These are phyloP conservation scores for Hymenochirus boettgeri DNA, from an alignment of 2,113 vertebrate genomes.

Conservation along the genomic window DNA sequence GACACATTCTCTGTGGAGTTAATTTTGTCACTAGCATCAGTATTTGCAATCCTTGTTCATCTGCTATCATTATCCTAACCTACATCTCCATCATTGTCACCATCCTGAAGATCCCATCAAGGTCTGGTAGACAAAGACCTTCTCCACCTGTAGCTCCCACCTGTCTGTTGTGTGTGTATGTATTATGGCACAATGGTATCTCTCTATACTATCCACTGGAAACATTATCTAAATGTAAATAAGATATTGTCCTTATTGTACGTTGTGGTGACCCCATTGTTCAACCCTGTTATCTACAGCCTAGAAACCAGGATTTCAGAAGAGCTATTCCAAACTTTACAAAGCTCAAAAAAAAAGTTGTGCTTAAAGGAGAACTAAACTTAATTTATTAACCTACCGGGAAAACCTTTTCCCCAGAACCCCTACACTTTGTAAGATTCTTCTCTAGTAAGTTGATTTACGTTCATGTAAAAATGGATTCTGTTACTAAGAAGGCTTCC, in stretches of 20 bases:
- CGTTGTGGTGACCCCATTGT: constrained; percentile 17
- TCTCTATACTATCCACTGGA: constrained; percentile 12
- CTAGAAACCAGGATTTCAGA: constrained; percentile 27
- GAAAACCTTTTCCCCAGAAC: no score
- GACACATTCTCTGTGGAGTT: constrained; percentile 7
- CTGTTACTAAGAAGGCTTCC: no score
- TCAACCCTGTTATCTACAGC: constrained; percentile 25
- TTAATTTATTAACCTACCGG: no score
- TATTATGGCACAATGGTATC: constrained; percentile 21
- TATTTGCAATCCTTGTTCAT: neutral
- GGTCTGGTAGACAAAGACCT: constrained; percentile 12
- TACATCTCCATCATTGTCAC: constrained; percentile 10
- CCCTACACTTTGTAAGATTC: no score
- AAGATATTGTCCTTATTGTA: constrained; percentile 17
- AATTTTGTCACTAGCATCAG: neutral
- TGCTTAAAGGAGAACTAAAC: no score
- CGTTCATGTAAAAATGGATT: no score
- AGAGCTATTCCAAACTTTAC: no score
- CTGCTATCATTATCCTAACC: constrained; percentile 2
- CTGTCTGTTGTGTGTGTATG: constrained; percentile 6
- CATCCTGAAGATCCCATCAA: constrained; percentile 13
- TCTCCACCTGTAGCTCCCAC: constrained; percentile 34
- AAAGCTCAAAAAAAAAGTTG: no score
- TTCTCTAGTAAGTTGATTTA: no score
- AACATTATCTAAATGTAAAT: constrained; percentile 4